Conservation (phyloP, 2,113 vertebrate species). For the Xiphorhynchus elegans region DNA sequence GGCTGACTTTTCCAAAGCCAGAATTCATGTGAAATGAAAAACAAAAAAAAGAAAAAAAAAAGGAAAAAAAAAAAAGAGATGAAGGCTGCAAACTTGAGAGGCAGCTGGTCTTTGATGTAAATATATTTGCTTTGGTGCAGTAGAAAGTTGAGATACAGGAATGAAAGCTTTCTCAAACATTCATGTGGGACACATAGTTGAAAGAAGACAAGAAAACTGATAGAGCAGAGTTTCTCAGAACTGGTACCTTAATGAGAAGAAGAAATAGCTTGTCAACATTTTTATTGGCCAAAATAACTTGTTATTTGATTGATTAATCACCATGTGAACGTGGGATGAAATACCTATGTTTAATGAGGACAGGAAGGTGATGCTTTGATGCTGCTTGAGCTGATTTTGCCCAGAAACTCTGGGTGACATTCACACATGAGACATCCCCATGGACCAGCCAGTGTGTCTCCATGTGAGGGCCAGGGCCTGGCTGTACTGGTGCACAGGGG, state of each 20-base stretch:
- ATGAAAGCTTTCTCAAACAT: background rate
- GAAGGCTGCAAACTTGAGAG: background rate
- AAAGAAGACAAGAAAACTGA: background rate
- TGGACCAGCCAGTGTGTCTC: background rate
- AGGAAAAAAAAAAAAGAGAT: background rate
- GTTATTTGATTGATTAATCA: background rate
- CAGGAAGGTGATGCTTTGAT: background rate
- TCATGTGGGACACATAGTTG: background rate
- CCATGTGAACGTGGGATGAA: background rate
- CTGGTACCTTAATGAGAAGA: background rate
- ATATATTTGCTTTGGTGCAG: background rate
- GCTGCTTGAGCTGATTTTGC: background rate
- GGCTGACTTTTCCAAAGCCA: background rate
- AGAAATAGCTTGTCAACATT: background rate
- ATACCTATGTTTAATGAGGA: background rate
- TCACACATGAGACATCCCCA: accelerated
- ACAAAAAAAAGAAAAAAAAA: background rate
- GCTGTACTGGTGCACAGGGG: background rate
- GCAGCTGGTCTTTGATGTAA: background rate
- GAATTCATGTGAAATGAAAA: background rate
- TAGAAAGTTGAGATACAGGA: background rate
- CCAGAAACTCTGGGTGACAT: background rate
- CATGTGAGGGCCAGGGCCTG: accelerated
- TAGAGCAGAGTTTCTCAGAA: background rate
- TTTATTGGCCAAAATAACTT: background rate